phyloP scores from a whole-genome alignment of 2,797 vertebrate species.

The Graptemys geographica region DNA sequence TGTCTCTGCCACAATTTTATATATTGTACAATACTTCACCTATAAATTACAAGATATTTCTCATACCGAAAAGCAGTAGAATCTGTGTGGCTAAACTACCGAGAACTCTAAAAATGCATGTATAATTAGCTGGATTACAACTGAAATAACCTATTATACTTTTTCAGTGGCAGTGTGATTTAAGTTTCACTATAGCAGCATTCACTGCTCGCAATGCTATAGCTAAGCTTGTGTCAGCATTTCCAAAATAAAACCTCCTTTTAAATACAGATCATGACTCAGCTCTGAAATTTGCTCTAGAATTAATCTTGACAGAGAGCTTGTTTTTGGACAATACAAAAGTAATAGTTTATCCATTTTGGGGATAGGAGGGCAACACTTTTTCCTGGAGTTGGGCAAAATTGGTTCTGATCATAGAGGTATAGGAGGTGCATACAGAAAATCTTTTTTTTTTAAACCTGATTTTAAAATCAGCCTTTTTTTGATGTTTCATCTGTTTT shows the following conservation, averaged over 20 bases:
- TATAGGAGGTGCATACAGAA: background rate
- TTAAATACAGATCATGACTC: background rate
- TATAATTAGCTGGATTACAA: slow-evolving; percentile 73
- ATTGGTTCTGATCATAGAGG: background rate
- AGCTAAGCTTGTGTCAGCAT: slow-evolving; percentile 31
- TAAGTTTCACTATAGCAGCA: slow-evolving; percentile 35
- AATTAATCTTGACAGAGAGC: background rate
- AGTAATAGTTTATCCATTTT: background rate
- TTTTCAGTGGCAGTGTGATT: slow-evolving; percentile 43
- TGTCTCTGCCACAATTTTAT: background rate
- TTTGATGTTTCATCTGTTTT: background rate
- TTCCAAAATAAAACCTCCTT: slow-evolving; percentile 38
- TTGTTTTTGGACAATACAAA: background rate
- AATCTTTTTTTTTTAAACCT: background rate
- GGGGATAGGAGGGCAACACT: background rate
- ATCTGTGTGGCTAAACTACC: background rate
- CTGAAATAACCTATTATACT: slow-evolving; percentile 68
- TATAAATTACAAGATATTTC: background rate
- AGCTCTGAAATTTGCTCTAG: slow-evolving; percentile 20
- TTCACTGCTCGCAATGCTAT: slow-evolving; percentile 4
- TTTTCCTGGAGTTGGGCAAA: background rate
- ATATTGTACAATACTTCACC: background rate
- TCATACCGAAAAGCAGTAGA: background rate
- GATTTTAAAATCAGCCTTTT: background rate
- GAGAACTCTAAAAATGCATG: background rate